A percentile compares a stretch with the other conserved stretches of the same genome.
phyloP scores from a whole-genome alignment of 1,140 invertebrate species.

The Rhyacophila brunnea region DNA sequence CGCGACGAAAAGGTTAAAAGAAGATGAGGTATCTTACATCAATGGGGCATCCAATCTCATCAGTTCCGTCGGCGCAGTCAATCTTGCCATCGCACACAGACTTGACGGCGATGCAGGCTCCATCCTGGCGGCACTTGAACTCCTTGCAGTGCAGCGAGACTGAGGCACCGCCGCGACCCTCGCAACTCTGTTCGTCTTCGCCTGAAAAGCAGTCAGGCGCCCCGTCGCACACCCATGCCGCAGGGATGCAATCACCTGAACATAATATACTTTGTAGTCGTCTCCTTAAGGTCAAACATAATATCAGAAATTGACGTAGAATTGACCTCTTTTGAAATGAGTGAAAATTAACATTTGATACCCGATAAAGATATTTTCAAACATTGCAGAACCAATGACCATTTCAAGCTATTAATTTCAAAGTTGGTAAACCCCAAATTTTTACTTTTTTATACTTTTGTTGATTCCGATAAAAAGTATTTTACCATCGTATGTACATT shows the following conservation, averaged over 20 bases:
- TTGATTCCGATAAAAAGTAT: too few relatives aligned
- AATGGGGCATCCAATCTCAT: conserved; percentile 55
- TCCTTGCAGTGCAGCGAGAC: conserved; percentile 64
- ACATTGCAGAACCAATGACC: too few relatives aligned
- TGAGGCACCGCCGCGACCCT: conserved; percentile 53
- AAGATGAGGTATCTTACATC: conserved; percentile 3
- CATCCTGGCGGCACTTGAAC: conserved; percentile 59
- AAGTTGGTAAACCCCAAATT: too few relatives aligned
- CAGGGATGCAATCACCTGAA: conserved; percentile 72
- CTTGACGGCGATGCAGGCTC: conserved; percentile 63
- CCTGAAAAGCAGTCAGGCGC: conserved; percentile 67
- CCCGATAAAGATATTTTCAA: too few relatives aligned
- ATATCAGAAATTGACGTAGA: too few relatives aligned
- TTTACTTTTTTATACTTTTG: too few relatives aligned
- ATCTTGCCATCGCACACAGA: conserved; percentile 63
- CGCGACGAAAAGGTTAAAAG: too few relatives aligned
- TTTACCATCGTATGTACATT: too few relatives aligned
- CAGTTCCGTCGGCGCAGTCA: conserved; percentile 69
- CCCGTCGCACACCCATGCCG: conserved; percentile 79
- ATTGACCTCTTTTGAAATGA: too few relatives aligned
- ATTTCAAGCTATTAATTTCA: too few relatives aligned
- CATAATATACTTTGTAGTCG: neutral
- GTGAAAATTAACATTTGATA: too few relatives aligned
- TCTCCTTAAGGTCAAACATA: too few relatives aligned
- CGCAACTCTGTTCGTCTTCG: conserved; percentile 68